Conservation (phyloP, 30 jellyfish, hydroid and myxozoan genomes). For the Pseudorhiza aurosa region DNA sequence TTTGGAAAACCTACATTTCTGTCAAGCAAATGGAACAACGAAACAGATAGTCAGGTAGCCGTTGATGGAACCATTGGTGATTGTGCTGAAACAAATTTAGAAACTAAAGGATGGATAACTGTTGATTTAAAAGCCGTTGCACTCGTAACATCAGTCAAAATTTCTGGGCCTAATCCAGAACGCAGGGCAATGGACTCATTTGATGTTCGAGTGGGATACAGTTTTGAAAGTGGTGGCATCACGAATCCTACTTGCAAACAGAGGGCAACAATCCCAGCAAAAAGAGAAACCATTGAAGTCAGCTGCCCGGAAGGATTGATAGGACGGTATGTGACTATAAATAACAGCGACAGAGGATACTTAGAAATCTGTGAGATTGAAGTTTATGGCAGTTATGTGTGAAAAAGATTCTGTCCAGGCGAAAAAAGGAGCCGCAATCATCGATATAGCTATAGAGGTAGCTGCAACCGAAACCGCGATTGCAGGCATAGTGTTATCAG, state of each 20-base stretch:
- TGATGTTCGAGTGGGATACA: slow-evolving; percentile 1
- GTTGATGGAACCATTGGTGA: slow-evolving; percentile 10
- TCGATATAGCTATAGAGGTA: too few relatives aligned
- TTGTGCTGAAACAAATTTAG: not conserved
- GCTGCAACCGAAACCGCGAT: too few relatives aligned
- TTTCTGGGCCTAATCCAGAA: not conserved
- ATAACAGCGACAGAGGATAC: not conserved
- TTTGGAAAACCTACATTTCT: not conserved
- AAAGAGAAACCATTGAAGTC: not conserved
- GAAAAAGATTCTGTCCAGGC: not conserved
- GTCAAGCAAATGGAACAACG: not conserved
- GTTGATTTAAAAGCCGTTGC: slow-evolving; percentile 5
- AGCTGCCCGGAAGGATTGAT: not conserved
- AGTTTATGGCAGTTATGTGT: not conserved
- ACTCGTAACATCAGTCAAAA: not conserved
- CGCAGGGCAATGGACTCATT: not conserved
- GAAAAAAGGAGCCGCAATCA: too few relatives aligned
- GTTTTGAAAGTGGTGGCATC: slow-evolving; percentile 10
- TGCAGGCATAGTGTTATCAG: too few relatives aligned
- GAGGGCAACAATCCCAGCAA: not conserved
- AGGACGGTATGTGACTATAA: slow-evolving; percentile 1
- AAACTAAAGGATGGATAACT: not conserved
- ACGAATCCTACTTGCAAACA: slow-evolving; percentile 5
- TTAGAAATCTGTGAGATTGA: slow-evolving; percentile 10
- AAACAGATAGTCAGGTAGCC: not conserved